A percentile compares a stretch with the other conserved stretches of the same genome.
phyloP scores from a whole-genome alignment of 1,140 invertebrate genomes.

The Neocloeon triangulifer region DNA sequence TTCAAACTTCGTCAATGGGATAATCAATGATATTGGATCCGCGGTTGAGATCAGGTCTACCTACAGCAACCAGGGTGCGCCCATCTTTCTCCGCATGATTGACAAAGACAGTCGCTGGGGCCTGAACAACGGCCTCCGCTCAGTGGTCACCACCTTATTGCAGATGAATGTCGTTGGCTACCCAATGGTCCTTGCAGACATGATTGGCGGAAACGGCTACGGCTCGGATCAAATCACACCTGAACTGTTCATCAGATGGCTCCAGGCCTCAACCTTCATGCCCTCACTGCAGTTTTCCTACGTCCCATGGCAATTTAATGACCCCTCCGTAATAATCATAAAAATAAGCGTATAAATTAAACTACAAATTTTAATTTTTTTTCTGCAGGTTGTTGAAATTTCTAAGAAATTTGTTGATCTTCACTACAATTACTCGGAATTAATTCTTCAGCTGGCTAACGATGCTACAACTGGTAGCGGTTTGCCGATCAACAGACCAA shows the following conservation, averaged over 20 bases:
- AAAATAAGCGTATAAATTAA: background rate
- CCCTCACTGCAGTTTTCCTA: conserved; percentile 72
- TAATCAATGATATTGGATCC: no score
- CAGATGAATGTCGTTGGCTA: conserved; percentile 69
- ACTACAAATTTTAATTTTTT: conserved; percentile 7
- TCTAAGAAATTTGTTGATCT: conserved; percentile 37
- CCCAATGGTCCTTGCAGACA: conserved; percentile 65
- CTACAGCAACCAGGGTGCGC: conserved; percentile 45
- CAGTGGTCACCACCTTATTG: conserved; percentile 51
- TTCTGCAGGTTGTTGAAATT: conserved; percentile 32
- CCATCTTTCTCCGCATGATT: conserved; percentile 69
- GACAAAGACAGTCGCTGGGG: conserved; percentile 39
- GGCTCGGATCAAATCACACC: conserved; percentile 20
- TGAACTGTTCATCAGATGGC: conserved; percentile 77
- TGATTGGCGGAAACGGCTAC: conserved; percentile 79
- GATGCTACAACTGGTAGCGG: conserved; percentile 33
- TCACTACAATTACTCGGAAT: conserved; percentile 37
- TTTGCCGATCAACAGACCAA: conserved; percentile 55
- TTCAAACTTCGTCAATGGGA: no score
- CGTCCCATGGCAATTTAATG: conserved; percentile 67
- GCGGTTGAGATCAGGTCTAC: no score
- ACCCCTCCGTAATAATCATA: conserved; percentile 15
- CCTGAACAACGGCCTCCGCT: conserved; percentile 23
- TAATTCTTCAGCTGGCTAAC: conserved; percentile 34
- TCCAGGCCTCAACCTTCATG: conserved; percentile 69